Base-by-base conservation (phyloP, 2,797 vertebrate species). In the Sebastiscus tertius region DNA sequence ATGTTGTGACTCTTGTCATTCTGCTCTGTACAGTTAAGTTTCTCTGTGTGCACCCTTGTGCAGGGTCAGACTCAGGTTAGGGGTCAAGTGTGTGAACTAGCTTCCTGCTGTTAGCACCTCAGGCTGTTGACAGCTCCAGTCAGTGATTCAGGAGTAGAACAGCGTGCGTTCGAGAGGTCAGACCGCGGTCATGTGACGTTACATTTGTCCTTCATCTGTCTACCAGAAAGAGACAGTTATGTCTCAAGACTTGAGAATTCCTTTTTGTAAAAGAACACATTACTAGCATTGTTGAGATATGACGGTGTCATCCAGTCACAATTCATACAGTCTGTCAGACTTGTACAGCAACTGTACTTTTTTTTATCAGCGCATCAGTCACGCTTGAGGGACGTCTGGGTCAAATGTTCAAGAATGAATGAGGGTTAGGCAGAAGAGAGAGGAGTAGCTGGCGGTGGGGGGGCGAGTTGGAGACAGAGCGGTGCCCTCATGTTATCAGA, bases 401-500 rank as follows among this genome's bases (percentile, higher is more conserved):
- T 94, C 90, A 93, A 93, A 94, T 81, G 92, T 92, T 93, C 89
- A 91, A 59, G 84, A 90, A 86, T 89, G 93, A 92, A 89, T 89
- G 76, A 79, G 87, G 88, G 91, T 83, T 65, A 86, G 86, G 87
- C 63, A 77, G 72, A 84, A 64, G 72, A 86, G 81, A 78, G 80
- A 89, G 86, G 80, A 88, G 85, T 85, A 88, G 80, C 81, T 81
- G 71, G 84, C 39, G 76, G 76, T 58, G 73, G 79, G 59, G 59
- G 70, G 71, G 39, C 56, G 72, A 80, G 83, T 62, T 39, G 62
- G 90, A 95, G 95, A 95, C 93, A 94, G 90, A 92, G 87, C 4
- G 91, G 93, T 93, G 94, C 93, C 93, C 91, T 89, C 76, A 77
- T 65, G 36, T 94, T 94, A 94, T 96, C 94, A 92, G 93, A 93